Evolutionary conservation across 2,113 vertebrate genomes (phyloP), one percentile per base, ranked within the genome.

Genomic region (Sapayoa aenigma): DNA sequence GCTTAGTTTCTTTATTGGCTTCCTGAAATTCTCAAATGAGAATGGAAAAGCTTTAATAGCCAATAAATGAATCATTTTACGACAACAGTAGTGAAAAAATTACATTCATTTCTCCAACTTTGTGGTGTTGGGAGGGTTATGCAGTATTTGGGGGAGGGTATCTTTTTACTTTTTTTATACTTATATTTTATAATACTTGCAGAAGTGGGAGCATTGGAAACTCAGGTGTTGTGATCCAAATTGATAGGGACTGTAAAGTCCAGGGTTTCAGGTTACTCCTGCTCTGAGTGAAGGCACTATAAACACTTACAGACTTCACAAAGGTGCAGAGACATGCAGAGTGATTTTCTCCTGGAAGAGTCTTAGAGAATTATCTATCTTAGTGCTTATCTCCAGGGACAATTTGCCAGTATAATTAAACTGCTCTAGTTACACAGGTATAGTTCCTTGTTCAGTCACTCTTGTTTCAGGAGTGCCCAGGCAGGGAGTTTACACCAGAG

Each of bases 331-430:
- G 39, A 42, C 7, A 87, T 47, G 41, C 2, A 5, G 66, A 37
- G 31, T 37, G 21, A 73, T 75, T 67, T 65, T 92, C 73, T 77
- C 9, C 49, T 28, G 74, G 60, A 93, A 47, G 33, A 49, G 14
- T 74, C 47, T 27, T 30, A 30, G 60, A 60, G 46, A 91, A 91
- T 76, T 66, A 80, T 12, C 55, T 82, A 13, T 82, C 58, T 60
- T 25, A 37, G 21, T 69, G 49, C 63, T 80, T 93, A 47, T 78
- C 75, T 84, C 47, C 44, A 56, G 85, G 85, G 76, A 49, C 75
- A 68, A 81, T 60, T 78, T 92, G 83, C 62, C n/a, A 58, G 35
- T 63, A 53, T 87, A 84, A 94, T 88, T 93, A 75, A 86, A 75
- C 41, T 44, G 47, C 41, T 56, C 30, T 39, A 33, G 72, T 89